These are phyloP conservation scores for Eospalax fontanierii DNA, from an alignment of 2,797 vertebrate genomes.

Conservation along the genomic window DNA sequence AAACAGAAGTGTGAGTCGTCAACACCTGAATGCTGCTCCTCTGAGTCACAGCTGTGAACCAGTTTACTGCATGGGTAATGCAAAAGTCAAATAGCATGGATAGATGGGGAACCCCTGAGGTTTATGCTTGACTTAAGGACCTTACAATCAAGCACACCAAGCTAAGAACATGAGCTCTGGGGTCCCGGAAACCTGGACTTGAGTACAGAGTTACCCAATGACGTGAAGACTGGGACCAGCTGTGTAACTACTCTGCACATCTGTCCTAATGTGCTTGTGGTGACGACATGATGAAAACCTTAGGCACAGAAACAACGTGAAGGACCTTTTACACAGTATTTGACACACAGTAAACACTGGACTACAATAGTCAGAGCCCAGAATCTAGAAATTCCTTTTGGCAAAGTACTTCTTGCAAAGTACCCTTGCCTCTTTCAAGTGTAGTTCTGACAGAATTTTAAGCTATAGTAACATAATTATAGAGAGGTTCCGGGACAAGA, in stretches of 20 bases:
- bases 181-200: neutral
- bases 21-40: too few species aligned
- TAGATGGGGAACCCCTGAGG: neutral
- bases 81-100: neutral
- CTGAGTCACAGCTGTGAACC: neutral
- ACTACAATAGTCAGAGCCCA: neutral
- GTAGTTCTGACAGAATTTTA: neutral
- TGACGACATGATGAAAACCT: neutral
- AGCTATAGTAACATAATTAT: neutral
- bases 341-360: too few species aligned
- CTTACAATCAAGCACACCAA: neutral
- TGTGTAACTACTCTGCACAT: neutral
- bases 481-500: neutral
- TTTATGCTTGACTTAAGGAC: neutral
- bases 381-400: constrained; percentile 6
- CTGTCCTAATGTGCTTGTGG: neutral
- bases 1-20: neutral
- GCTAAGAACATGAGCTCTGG: neutral
- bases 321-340: neutral
- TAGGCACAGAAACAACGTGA: neutral
- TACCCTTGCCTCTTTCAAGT: neutral
- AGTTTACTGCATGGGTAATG: neutral
- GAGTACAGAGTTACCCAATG: neutral
- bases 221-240: neutral
- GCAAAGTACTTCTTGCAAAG: neutral